A percentile compares a stretch with the other conserved stretches of the same genome.
Evolutionary conservation across 2,797 vertebrate genomes (phyloP).

Genomic region (Craterocephalus amniculus): DNA sequence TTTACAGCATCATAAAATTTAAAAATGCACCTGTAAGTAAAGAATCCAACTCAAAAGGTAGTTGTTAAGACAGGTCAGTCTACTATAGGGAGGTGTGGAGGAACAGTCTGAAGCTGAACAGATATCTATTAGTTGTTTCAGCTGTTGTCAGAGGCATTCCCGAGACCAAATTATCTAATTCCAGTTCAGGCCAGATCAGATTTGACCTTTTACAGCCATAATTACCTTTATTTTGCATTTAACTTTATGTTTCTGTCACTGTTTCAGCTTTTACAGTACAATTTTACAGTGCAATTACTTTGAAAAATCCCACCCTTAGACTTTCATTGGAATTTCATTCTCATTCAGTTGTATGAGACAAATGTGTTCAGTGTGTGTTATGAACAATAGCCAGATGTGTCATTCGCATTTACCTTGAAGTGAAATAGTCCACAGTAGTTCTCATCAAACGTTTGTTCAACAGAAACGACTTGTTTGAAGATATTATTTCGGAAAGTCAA

Average conservation of each 20-base stretch:
- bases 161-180: background rate
- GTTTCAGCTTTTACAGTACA: too few relatives aligned
- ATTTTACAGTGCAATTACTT: too few relatives aligned
- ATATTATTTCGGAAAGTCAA: conserved; percentile 72
- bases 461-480: conserved; percentile 68
- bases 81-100: background rate
- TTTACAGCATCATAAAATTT: background rate
- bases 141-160: too few relatives aligned
- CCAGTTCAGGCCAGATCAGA: background rate
- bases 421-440: conserved; percentile 82
- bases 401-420: conserved; percentile 70
- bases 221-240: background rate
- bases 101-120: background rate
- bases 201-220: background rate
- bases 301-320: too few relatives aligned
- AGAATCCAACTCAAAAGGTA: background rate
- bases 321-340: too few relatives aligned
- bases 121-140: too few relatives aligned
- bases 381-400: background rate
- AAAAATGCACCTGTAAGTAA: background rate
- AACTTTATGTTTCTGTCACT: background rate
- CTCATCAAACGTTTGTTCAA: conserved; percentile 65
- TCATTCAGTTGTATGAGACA: too few relatives aligned
- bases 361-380: background rate
- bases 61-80: background rate